These are phyloP conservation scores for Bubo blakistoni DNA, from an alignment of 2,113 vertebrate genomes.

Conservation along the genomic window DNA sequence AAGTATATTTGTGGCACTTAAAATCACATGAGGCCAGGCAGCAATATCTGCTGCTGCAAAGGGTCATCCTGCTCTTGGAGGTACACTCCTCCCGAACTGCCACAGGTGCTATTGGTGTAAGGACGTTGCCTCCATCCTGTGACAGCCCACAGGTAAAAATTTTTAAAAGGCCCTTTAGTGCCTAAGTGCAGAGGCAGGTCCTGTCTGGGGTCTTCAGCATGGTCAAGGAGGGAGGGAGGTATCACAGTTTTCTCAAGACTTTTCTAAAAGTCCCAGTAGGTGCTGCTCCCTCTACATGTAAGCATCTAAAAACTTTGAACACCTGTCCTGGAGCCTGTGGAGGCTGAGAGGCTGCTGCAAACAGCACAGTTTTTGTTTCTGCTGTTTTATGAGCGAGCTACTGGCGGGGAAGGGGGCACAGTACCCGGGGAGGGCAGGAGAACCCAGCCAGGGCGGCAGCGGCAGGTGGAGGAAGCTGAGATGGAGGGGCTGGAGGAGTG, in stretches of 20 bases:
- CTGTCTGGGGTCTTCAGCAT: not conserved
- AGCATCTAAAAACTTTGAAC: not conserved
- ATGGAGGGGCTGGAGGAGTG: not conserved
- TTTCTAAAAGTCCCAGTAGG: not conserved
- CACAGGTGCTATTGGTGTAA: not conserved
- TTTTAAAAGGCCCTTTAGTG: not conserved
- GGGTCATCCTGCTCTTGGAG: not conserved
- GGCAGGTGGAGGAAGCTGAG: not conserved
- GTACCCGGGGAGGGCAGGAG: not conserved
- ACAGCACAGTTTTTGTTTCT: not conserved
- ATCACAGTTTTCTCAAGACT: not conserved
- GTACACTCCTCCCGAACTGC: rapidly evolving
- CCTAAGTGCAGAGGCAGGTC: not conserved
- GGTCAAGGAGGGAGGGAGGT: not conserved
- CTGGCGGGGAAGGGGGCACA: not conserved
- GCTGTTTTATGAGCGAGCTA: not conserved
- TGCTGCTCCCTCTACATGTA: not conserved
- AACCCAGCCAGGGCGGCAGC: not conserved
- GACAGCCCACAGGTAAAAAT: not conserved
- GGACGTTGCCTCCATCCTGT: not conserved
- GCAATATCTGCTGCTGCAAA: not conserved
- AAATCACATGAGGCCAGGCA: not conserved
- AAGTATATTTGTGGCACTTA: not conserved
- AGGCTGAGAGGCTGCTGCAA: not conserved
- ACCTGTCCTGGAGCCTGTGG: not conserved